Evolutionary conservation across 2,797 vertebrate species (phyloP).

Genomic region (Cryptoprocta ferox): DNA sequence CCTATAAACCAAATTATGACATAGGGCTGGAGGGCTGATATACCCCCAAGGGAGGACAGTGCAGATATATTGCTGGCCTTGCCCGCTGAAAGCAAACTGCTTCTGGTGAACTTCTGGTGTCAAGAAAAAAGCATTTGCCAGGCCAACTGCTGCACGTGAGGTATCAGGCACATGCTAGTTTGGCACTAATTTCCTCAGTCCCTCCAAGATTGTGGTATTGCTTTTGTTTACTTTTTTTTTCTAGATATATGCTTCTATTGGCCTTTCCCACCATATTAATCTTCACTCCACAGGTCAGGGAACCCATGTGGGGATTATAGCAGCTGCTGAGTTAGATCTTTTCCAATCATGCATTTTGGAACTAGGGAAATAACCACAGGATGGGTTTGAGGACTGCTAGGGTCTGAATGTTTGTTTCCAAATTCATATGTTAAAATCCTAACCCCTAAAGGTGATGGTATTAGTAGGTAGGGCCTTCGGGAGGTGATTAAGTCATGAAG

Average conservation of each 20-base stretch:
- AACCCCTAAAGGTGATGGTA: not conserved
- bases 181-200: not conserved
- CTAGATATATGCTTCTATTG: not conserved
- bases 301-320: not conserved
- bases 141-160: not conserved
- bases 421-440: not conserved
- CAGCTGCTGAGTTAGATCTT: not conserved
- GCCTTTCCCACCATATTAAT: not conserved
- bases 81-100: not conserved
- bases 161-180: not conserved
- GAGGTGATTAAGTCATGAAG: not conserved
- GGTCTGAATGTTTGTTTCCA: not conserved
- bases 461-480: not conserved
- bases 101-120: not conserved
- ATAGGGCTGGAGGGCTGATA: not conserved
- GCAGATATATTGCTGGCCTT: not conserved
- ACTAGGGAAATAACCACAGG: not conserved
- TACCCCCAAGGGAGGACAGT: not conserved
- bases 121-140: not conserved
- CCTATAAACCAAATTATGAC: not conserved
- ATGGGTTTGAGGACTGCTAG: not conserved
- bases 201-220: not conserved
- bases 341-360: not conserved
- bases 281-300: not conserved
- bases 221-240: not conserved